Conservation (phyloP, 2,113 vertebrate genomes). For the Odontesthes bonariensis region DNA sequence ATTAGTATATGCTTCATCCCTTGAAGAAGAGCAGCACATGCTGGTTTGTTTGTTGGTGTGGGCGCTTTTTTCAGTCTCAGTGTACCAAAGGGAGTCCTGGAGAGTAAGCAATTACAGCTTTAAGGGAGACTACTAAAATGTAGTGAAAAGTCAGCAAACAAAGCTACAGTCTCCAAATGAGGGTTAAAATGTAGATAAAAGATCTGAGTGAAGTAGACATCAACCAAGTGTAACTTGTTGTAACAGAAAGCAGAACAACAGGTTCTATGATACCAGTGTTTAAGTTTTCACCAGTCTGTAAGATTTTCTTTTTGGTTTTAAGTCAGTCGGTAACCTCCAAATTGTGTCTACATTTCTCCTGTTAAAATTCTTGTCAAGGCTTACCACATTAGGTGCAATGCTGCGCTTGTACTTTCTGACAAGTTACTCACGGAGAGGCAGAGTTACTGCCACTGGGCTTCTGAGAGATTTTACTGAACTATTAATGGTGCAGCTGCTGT, state of each 20-base stretch:
- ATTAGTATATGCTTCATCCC: background rate
- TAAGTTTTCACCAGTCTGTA: too few relatives aligned
- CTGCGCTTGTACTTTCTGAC: conserved; percentile 22
- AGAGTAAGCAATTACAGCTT: conserved; percentile 2
- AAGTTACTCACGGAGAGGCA: conserved; percentile 50
- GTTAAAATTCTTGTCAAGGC: too few relatives aligned
- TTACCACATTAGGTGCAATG: too few relatives aligned
- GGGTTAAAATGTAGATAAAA: background rate
- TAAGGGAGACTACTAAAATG: background rate
- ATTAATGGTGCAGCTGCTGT: conserved; percentile 5
- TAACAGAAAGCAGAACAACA: too few relatives aligned
- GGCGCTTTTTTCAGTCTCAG: conserved; percentile 29
- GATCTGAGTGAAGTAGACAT: background rate
- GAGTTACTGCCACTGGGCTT: conserved; percentile 58
- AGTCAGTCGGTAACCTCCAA: too few relatives aligned
- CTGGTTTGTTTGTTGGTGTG: conserved; percentile 16
- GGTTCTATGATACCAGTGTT: too few relatives aligned
- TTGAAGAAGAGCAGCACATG: background rate
- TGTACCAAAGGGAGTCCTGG: conserved; percentile 6
- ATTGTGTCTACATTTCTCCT: too few relatives aligned
- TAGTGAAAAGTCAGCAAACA: background rate
- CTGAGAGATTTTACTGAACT: conserved; percentile 15
- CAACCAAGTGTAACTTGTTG: too few relatives aligned
- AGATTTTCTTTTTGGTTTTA: too few relatives aligned
- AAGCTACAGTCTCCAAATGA: background rate